phyloP scores from a whole-genome alignment of 2,888 invertebrate species.

The Drepanosiphum platanoidis region DNA sequence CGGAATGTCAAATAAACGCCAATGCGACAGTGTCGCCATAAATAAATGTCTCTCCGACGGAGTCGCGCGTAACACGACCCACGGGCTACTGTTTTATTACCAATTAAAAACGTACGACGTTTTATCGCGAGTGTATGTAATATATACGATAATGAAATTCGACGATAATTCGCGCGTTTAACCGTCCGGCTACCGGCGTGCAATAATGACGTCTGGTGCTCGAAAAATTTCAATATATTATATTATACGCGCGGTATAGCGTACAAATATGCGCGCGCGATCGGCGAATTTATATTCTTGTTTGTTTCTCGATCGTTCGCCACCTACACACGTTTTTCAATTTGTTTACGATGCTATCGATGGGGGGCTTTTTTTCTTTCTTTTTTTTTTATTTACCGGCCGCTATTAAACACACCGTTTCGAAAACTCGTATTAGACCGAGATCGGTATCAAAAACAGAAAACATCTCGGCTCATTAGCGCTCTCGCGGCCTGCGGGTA shows the following conservation, averaged over 20 bases:
- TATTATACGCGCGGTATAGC: background rate
- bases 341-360: background rate
- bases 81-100: background rate
- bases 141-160: conserved; percentile 3
- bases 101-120: background rate
- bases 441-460: background rate
- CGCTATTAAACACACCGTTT: background rate
- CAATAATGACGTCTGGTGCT: background rate
- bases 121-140: background rate
- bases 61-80: background rate
- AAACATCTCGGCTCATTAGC: background rate
- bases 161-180: background rate
- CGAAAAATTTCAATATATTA: background rate
- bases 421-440: background rate
- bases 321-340: background rate
- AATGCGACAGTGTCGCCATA: too few species aligned
- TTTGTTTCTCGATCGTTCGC: background rate
- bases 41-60: background rate
- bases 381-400: background rate
- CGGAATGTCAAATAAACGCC: too few species aligned
- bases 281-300: background rate
- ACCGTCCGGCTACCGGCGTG: background rate
- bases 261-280: background rate
- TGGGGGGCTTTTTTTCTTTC: too few species aligned
- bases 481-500: background rate